Base-by-base conservation (phyloP, 2,113 vertebrate genomes). In the Riparia riparia region DNA sequence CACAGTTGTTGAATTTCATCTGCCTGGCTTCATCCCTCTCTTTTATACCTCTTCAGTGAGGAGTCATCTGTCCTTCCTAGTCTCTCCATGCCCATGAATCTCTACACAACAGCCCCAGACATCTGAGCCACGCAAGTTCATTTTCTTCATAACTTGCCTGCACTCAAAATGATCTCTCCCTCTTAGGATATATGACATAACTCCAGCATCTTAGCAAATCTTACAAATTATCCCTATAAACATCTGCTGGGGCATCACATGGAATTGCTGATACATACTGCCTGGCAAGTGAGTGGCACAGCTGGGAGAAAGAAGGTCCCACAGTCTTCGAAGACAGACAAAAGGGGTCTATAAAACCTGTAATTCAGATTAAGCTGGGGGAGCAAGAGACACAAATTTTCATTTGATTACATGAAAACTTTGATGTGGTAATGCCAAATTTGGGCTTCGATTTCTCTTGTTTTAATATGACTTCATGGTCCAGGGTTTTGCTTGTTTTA, bases 91-190 rank as follows among this genome's bases (percentile, higher is more conserved):
- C 41, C 63, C 3, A 0, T 1, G 76, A 44, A 10, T 17, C 21
- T 50, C 17, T 29, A 6, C 21, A 13, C 64, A 53, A 39, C 54
- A 65, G 68, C 76, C 64, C 50, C 60, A 50, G 34, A 20, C 20
- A 5, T 7, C 19, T 6, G 17, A 85, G 34, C 39, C 17, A 2
- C 1, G 0, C 44, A n/a, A 45, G 51, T 26, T 70, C 29, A 19
- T 37, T 53, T 76, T 57, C 15, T 56, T 37, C 15, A 8, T 34
- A 86, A 69, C 37, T 37, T 4, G 1, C 24, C n/a, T 60, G 64
- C 19, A 9, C 45, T 70, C 45, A 16, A 44, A 50, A 26, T 6
- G 21, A 45, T 63, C 32, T 31, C 11, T 22, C 39, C 17, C 18
- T 50, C 54, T 77, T 21, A 14, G 41, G 77, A 26, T n/a, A 7